These are phyloP conservation scores for Rhingia rostrata DNA, from an alignment of 2,888 invertebrate genomes.

Conservation along the genomic window DNA sequence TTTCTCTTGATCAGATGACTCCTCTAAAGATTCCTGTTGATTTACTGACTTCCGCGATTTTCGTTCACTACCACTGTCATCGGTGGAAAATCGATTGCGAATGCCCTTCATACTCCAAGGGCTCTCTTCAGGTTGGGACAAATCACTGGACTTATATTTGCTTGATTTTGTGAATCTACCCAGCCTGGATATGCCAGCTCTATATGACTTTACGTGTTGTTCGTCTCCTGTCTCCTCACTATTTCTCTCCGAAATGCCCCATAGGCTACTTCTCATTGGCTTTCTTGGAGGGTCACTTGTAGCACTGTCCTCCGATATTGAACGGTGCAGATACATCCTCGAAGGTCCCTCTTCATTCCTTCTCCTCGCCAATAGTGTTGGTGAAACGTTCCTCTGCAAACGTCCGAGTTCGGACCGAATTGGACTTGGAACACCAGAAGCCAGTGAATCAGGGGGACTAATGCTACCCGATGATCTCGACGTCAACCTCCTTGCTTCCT, in stretches of 20 bases:
- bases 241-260: slow-evolving; percentile 49
- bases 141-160: slow-evolving; percentile 32
- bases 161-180: slow-evolving; percentile 42
- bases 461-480: slow-evolving; percentile 75
- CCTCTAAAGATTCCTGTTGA: slow-evolving; percentile 50
- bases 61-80: slow-evolving; percentile 18
- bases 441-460: slow-evolving; percentile 73
- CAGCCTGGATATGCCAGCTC: slow-evolving; percentile 32
- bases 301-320: slow-evolving; percentile 73
- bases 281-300: slow-evolving; percentile 68
- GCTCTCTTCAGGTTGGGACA: slow-evolving; percentile 24
- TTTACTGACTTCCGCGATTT: slow-evolving; percentile 33
- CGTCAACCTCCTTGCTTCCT: slow-evolving; percentile 76
- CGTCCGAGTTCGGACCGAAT: slow-evolving; percentile 49
- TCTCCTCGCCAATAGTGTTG: slow-evolving; percentile 44
- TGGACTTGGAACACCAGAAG: slow-evolving; percentile 65
- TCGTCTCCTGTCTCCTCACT: slow-evolving; percentile 4
- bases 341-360: slow-evolving; percentile 74
- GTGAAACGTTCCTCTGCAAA: slow-evolving; percentile 43
- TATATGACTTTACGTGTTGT: slow-evolving; percentile 13
- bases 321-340: slow-evolving; percentile 71
- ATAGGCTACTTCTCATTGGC: slow-evolving; percentile 66
- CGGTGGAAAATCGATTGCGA: slow-evolving; percentile 49
- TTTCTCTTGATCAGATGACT: slow-evolving; percentile 49
- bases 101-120: slow-evolving; percentile 57